phyloP scores from a whole-genome alignment of 37 sponge, comb jelly and placozoan species.

The Ephydatia muelleri region DNA sequence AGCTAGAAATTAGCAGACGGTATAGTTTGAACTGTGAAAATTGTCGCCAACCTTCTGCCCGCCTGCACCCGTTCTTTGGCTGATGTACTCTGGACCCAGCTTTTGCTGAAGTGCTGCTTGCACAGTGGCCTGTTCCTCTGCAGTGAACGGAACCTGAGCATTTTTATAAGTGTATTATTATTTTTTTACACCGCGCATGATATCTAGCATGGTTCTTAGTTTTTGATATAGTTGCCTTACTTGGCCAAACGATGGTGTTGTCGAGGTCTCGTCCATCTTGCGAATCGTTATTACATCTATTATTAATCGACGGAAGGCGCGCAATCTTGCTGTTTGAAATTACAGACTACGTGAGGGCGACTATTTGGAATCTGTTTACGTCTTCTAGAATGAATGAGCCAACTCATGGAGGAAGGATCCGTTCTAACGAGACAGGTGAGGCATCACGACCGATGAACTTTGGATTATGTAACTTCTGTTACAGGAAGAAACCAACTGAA shows the following conservation, averaged over 20 bases:
- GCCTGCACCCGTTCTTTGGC: slow-evolving; percentile 76
- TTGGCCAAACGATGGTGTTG: slow-evolving; percentile 10
- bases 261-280: background rate
- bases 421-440: background rate
- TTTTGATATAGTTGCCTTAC: background rate
- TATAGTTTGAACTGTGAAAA: background rate
- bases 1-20: slow-evolving; percentile 32
- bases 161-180: too few relatives aligned
- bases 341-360: slow-evolving; percentile 19
- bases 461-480: background rate
- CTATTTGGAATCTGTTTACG: slow-evolving; percentile 24
- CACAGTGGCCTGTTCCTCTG: slow-evolving; percentile 62
- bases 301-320: background rate
- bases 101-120: slow-evolving; percentile 69
- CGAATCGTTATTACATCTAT: background rate
- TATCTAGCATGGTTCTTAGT: background rate
- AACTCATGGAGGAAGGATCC: background rate
- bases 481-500: slow-evolving; percentile 50
- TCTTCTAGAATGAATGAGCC: too few relatives aligned
- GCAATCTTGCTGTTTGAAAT: background rate
- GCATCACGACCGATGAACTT: background rate
- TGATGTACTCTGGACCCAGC: slow-evolving; percentile 83
- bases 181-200: too few relatives aligned
- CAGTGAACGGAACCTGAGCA: slow-evolving; percentile 31
- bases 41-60: slow-evolving; percentile 71